Conservation (phyloP, 2,888 invertebrate species). For the Sarcophaga carnaria region DNA sequence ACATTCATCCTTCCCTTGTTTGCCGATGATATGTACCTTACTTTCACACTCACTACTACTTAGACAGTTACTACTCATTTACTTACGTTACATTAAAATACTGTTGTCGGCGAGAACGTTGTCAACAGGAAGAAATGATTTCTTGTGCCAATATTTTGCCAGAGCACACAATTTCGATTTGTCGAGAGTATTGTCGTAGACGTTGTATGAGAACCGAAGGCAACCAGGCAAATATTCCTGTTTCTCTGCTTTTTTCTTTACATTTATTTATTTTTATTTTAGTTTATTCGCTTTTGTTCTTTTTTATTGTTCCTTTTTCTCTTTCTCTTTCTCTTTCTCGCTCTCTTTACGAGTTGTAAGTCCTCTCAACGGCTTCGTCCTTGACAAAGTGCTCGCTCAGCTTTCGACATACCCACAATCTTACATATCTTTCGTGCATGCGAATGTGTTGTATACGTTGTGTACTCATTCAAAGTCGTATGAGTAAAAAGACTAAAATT, state of each 20-base stretch:
- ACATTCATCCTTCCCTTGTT: neutral
- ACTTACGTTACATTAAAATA: conserved; percentile 18
- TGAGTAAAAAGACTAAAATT: too few relatives aligned
- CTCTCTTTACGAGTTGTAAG: conserved; percentile 54
- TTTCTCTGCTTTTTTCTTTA: conserved; percentile 18
- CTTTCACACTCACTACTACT: conserved; percentile 3
- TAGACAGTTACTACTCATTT: neutral
- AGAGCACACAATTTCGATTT: conserved; percentile 81
- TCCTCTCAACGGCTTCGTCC: conserved; percentile 66
- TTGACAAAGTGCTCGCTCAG: conserved; percentile 69
- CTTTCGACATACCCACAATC: conserved; percentile 26
- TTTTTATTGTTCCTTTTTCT: conserved; percentile 51
- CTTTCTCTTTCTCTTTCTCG: conserved; percentile 70
- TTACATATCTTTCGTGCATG: neutral
- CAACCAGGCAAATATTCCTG: conserved; percentile 57
- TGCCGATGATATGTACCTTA: neutral
- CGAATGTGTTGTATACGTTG: neutral
- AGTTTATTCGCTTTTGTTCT: too few relatives aligned
- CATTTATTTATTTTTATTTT: too few relatives aligned
- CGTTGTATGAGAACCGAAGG: conserved; percentile 64
- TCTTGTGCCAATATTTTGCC: conserved; percentile 81
- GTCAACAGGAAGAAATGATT: conserved; percentile 81
- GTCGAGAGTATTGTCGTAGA: conserved; percentile 76
- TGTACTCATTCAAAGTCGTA: conserved; percentile 1
- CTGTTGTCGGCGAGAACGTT: conserved; percentile 65